A percentile compares a stretch with the other conserved stretches of the same genome.
phyloP scores from a whole-genome alignment of 2,888 invertebrate species.

The Dasysyrphus tricinctus region DNA sequence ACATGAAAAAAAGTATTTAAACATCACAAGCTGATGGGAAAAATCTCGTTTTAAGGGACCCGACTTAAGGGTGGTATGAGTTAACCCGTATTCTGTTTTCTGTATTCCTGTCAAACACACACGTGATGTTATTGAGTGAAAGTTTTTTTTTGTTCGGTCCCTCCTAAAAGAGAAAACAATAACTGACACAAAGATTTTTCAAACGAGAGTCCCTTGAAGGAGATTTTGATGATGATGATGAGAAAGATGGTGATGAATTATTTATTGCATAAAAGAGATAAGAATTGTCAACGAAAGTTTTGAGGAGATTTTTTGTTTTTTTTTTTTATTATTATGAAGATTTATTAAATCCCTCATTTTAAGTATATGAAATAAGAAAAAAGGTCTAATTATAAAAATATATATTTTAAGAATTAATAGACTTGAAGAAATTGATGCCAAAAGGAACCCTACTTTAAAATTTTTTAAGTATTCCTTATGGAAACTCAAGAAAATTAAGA shows the following conservation, averaged over 20 bases:
- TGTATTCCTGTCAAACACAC: neutral
- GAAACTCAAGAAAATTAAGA: too few relatives aligned
- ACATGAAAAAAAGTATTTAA: constrained; percentile 15
- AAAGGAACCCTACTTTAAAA: too few relatives aligned
- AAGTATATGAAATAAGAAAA: neutral
- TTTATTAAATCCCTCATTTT: neutral
- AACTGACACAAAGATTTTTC: constrained; percentile 40
- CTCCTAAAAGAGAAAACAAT: constrained; percentile 1
- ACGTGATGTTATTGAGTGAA: neutral
- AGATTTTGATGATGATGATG: neutral
- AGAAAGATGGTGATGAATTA: constrained; percentile 44
- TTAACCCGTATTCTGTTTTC: neutral
- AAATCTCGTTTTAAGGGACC: neutral
- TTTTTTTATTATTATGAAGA: neutral
- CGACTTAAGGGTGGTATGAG: neutral
- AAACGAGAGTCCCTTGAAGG: constrained; percentile 12
- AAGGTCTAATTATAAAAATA: neutral
- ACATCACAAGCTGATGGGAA: constrained; percentile 23
- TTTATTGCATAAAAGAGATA: constrained; percentile 50
- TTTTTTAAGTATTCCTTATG: too few relatives aligned
- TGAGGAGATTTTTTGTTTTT: neutral
- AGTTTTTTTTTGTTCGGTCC: neutral
- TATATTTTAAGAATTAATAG: too few relatives aligned
- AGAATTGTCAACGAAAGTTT: constrained; percentile 15
- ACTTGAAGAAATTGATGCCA: too few relatives aligned